Evolutionary conservation across 2,888 invertebrate genomes (phyloP).

Genomic region (Tillus elongatus): DNA sequence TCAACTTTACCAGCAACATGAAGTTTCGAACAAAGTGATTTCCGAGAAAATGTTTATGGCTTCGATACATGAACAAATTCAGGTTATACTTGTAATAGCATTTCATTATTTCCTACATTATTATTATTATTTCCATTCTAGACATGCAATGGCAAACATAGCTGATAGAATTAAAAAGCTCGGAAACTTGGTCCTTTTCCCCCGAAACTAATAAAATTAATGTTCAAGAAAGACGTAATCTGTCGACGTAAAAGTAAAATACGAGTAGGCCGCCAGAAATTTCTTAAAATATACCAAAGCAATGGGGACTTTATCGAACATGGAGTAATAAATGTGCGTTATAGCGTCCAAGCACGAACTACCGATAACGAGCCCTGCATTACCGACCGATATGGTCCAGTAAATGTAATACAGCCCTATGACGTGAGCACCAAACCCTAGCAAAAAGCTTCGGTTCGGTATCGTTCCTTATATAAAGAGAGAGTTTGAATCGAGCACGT

Average conservation of each 20-base stretch:
- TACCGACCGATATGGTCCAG: conserved; percentile 29
- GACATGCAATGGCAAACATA: conserved; percentile 22
- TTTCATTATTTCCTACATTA: conserved; percentile 23
- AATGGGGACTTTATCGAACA: conserved; percentile 37
- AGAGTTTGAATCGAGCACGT: no score
- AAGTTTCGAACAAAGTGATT: no score
- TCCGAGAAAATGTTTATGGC: no score
- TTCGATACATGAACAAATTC: not conserved
- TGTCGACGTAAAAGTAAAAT: conserved; percentile 24
- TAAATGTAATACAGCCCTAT: no score
- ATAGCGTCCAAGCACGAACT: conserved; percentile 39
- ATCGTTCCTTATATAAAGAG: no score
- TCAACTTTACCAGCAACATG: no score
- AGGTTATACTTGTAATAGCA: conserved; percentile 15
- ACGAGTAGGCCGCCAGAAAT: conserved; percentile 29
- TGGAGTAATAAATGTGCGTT: conserved; percentile 38
- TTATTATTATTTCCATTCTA: conserved; percentile 21
- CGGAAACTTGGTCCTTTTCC: conserved; percentile 16
- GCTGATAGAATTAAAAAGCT: conserved; percentile 9
- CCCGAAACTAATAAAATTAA: conserved; percentile 26
- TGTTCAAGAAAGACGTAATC: conserved; percentile 27
- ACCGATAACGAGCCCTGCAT: conserved; percentile 33
- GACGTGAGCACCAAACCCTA: no score
- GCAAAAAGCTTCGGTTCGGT: no score
- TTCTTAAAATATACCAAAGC: conserved; percentile 38